These are phyloP conservation scores for Microchirus variegatus DNA, from an alignment of 2,797 vertebrate species.

Conservation along the genomic window DNA sequence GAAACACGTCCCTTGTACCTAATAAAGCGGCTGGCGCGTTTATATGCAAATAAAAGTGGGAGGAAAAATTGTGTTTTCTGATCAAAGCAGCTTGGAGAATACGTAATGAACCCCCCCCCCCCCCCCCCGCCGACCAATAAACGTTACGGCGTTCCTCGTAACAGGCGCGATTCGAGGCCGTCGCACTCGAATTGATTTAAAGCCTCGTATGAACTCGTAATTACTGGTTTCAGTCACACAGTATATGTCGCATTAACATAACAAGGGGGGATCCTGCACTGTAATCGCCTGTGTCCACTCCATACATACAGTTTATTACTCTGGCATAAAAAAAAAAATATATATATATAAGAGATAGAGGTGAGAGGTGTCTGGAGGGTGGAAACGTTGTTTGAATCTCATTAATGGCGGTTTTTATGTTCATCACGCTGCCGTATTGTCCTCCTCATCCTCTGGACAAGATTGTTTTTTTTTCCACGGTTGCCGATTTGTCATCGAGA, in stretches of 20 bases:
- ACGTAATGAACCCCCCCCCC: conserved; percentile 7
- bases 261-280: conserved; percentile 30
- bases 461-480: conserved; percentile 46
- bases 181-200: conserved; percentile 29
- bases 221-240: conserved; percentile 36
- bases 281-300: conserved; percentile 42
- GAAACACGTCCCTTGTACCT: too few species aligned
- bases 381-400: conserved; percentile 36
- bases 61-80: neutral
- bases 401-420: conserved; percentile 55
- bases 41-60: neutral
- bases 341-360: neutral
- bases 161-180: conserved; percentile 4
- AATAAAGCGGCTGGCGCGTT: too few species aligned
- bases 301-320: conserved; percentile 46
- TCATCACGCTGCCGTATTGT: conserved; percentile 37
- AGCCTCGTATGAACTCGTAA: conserved; percentile 4
- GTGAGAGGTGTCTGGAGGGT: conserved; percentile 5
- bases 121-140: too few species aligned
- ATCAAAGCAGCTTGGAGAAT: neutral
- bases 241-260: conserved; percentile 57
- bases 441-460: conserved; percentile 31
- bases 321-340: conserved; percentile 35
- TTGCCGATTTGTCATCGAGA: conserved; percentile 57
- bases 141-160: too few species aligned